Evolutionary conservation across 2,797 vertebrate genomes (phyloP), one percentile per base, ranked within the genome.

Genomic region (Naso thynnoides): DNA sequence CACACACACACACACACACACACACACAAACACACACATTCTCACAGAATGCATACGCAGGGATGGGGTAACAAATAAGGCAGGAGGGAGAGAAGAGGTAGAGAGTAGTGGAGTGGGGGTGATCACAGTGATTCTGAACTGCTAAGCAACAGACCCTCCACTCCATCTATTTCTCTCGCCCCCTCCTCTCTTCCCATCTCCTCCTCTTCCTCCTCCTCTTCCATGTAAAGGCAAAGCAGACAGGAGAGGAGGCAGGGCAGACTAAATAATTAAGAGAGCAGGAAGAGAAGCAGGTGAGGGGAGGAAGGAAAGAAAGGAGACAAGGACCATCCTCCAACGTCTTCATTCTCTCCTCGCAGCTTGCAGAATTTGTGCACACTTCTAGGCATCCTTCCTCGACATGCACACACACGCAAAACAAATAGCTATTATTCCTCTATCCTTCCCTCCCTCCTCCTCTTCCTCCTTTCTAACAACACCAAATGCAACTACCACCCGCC

Each of bases 201-300:
- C 63, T 65, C 77, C 70, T 73, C 42, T 59, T 70, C 54, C 66
- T 78, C 81, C 82, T 85, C 54, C 82, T 81, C 70, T 80, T 81
- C 86, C 76, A 73, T 76, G 86, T 86, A 56, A 73, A 86, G 71
- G 81, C 75, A 80, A 74, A 83, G 85, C 72, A 64, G 79, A 78
- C 75, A 82, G 84, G 70, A 81, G 82, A 83, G 81, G 85, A 89
- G 81, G 82, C 83, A 88, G 80, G 71, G 67, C 64, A 57, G 85
- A 85, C 88, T 93, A 89, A 93, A 93, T 93, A 92, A 92, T 92
- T 93, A 88, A 91, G 82, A 79, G 78, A 85, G 82, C 55, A 81
- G 73, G 83, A 85, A 70, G 45, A 86, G 82, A 79, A 78, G 79
- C 81, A 82, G 81, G 84, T 90, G 82, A 89, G 72, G 82, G 62